These are phyloP conservation scores for Luperina nickerlii DNA, from an alignment of 2,888 invertebrate species.

Conservation along the genomic window DNA sequence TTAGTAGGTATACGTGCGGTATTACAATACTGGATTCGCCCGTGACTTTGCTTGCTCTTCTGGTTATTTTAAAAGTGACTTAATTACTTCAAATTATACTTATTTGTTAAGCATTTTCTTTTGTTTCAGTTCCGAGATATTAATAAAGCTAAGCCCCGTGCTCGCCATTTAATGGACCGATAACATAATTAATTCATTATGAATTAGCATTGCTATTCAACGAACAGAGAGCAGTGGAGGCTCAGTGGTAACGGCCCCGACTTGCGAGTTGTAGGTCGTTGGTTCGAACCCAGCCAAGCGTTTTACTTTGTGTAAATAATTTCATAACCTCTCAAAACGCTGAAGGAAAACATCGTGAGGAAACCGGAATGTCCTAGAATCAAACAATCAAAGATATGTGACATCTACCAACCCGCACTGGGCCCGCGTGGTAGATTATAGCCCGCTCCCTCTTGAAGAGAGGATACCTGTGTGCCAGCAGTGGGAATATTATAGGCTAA, in stretches of 20 bases:
- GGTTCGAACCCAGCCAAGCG: background rate
- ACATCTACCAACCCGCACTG: no score
- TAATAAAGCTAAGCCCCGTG: background rate
- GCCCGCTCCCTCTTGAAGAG: no score
- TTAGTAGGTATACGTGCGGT: constrained; percentile 27
- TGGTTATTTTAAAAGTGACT: constrained; percentile 20
- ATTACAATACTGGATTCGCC: constrained; percentile 36
- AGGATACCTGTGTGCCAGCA: no score
- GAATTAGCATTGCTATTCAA: background rate
- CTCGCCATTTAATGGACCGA: background rate
- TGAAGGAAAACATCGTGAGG: background rate
- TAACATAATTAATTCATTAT: background rate
- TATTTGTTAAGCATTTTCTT: background rate
- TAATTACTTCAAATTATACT: background rate
- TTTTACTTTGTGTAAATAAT: no score
- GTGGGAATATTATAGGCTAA: no score
- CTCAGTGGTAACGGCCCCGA: no score
- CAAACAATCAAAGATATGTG: no score
- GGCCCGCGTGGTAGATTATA: no score
- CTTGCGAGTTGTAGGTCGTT: background rate
- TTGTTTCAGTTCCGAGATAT: background rate
- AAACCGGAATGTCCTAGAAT: no score
- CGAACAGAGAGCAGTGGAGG: background rate
- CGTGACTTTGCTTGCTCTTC: constrained; percentile 55
- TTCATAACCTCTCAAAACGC: no score